Evolutionary conservation across 2,113 vertebrate species (phyloP), one percentile per base, ranked within the genome.

Genomic region (Amphiprion ocellaris): DNA sequence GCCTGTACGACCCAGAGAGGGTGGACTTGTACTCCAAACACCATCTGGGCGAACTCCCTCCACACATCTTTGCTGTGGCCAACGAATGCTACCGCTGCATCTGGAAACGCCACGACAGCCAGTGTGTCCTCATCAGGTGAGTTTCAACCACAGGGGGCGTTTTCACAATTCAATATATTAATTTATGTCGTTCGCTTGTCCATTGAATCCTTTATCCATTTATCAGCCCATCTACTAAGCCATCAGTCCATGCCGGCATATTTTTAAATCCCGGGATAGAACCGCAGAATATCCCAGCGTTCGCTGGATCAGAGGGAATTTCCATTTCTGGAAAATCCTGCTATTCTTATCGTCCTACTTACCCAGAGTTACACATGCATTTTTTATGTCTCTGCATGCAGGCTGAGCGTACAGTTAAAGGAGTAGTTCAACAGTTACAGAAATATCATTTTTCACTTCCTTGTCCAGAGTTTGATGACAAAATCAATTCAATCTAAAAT

Each of bases 21-120:
- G 96, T 98, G 62, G 95, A 97, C 6, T 90, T 94, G 33, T 98
- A 98, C 90, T 96, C 96, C 71, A 95, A 93, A 74, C 96, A 97
- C 87, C 96, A 95, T 30, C 91, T 97, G 67, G 97, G 97, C 3
- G 96, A 98, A 87, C 95, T 97, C 68, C 97, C 97, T 0, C 97
- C 97, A 4, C 97, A 98, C 65, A 97, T 97, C 88, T 98, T 96
- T 28, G 96, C 97, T 12, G 94, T 96, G 0, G 96, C 96, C 81
- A 97, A 96, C 7, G 97, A 98, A 91, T 97, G 97, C 89, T 98
- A 98, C 91, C 92, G 96, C 90, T 98, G 97, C 93, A 94, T 98
- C 89, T 98, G 96, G 96, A 97, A 97, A 87, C 94, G 96, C 68
- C 96, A 96, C 2, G 97, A 97, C 95, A 97, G 97, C 88, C 97